phyloP scores from a whole-genome alignment of 2,113 vertebrate genomes.

The Menidia beryllina region DNA sequence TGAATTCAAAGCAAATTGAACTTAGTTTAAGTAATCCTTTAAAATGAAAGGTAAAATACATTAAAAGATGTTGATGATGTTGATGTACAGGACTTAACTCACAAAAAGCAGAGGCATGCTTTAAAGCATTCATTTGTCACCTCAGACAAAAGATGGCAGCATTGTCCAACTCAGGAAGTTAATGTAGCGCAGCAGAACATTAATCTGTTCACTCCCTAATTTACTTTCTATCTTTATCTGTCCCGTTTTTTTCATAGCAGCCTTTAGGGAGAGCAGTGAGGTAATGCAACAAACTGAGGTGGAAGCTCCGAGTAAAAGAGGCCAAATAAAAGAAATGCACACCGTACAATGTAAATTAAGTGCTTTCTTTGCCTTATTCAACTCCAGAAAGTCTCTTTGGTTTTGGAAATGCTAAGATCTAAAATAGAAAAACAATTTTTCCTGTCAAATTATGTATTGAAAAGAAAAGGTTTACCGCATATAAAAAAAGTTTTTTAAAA shows the following conservation, averaged over 20 bases:
- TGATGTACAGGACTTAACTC: background rate
- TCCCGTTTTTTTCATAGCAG: background rate
- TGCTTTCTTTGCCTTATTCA: too few relatives aligned
- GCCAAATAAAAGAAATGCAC: too few relatives aligned
- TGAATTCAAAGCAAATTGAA: conserved; percentile 47
- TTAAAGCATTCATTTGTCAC: conserved; percentile 20
- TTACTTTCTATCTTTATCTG: background rate
- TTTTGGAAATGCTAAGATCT: too few relatives aligned
- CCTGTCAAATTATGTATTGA: background rate
- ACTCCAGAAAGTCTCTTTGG: too few relatives aligned
- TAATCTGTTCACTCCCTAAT: background rate
- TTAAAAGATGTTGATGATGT: background rate
- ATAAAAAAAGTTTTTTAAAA: background rate
- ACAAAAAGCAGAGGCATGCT: background rate
- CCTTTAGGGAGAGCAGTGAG: background rate
- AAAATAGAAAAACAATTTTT: too few relatives aligned
- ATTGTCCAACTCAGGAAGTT: conserved; percentile 49
- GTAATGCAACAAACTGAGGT: background rate
- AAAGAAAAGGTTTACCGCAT: background rate
- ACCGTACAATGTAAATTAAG: too few relatives aligned
- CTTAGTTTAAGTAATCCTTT: conserved; percentile 2
- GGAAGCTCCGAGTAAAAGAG: conserved; percentile 1
- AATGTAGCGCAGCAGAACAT: background rate
- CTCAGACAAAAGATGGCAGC: conserved; percentile 67
- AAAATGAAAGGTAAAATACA: background rate